phyloP scores from a whole-genome alignment of 2,888 invertebrate genomes.

The Idaea straminata region DNA sequence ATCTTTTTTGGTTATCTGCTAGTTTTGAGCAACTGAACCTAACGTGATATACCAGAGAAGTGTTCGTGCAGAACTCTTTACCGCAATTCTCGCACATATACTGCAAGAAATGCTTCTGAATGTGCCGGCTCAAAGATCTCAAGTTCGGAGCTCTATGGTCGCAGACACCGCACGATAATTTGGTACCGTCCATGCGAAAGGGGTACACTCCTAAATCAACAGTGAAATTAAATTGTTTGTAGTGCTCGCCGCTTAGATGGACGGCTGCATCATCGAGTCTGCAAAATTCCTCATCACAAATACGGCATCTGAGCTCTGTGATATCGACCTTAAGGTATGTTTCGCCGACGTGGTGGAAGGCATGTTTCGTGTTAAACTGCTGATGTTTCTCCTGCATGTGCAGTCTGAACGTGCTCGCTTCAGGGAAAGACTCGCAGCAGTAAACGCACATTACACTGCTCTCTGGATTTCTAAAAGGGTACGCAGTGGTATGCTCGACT shows the following conservation, averaged over 20 bases:
- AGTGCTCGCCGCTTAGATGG: conserved; percentile 44
- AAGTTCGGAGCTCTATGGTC: conserved; percentile 42
- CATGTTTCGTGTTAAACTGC: conserved; percentile 28
- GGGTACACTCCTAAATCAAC: conserved; percentile 52
- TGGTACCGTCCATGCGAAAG: conserved; percentile 43
- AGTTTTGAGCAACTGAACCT: conserved; percentile 30
- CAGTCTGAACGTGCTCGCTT: conserved; percentile 37
- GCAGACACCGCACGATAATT: conserved; percentile 46
- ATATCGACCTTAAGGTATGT: conserved; percentile 50
- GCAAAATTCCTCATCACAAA: conserved; percentile 40
- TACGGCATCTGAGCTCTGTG: conserved; percentile 49
- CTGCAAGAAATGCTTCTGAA: conserved; percentile 51
- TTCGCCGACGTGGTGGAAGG: conserved; percentile 36
- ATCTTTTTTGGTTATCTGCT: conserved; percentile 30
- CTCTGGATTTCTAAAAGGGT: conserved; percentile 61
- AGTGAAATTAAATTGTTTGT: conserved; percentile 37
- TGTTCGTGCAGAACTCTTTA: conserved; percentile 48
- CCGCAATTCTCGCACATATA: conserved; percentile 60
- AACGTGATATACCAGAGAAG: conserved; percentile 44
- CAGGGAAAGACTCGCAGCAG: conserved; percentile 51
- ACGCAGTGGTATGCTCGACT: conserved; percentile 56
- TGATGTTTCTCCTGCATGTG: conserved; percentile 41
- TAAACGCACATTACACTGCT: conserved; percentile 57
- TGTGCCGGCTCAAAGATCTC: conserved; percentile 51
- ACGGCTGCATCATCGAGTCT: conserved; percentile 38